These are phyloP conservation scores for Drosophila rufa DNA, from an alignment of 1,140 invertebrate genomes.

Conservation along the genomic window DNA sequence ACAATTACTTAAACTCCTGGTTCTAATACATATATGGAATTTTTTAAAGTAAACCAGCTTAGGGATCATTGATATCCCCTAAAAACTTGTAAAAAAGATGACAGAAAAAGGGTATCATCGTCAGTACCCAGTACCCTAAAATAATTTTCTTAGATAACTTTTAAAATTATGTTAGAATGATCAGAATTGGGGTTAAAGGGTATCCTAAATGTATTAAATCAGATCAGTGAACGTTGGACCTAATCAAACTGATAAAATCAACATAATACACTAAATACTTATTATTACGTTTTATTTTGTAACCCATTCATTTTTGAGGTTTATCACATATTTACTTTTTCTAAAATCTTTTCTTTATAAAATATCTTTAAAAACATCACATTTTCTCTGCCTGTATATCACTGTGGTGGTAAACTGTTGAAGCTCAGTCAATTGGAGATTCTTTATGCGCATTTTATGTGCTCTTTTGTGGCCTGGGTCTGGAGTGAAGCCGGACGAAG, in stretches of 20 bases:
- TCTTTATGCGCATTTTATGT: conserved; percentile 73
- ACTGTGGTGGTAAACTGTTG: conserved; percentile 7
- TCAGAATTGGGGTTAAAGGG: no score
- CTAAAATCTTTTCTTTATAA: background rate
- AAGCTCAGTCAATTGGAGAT: conserved; percentile 68
- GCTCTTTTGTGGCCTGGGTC: conserved; percentile 47
- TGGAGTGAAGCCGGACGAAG: conserved; percentile 34
- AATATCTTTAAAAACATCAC: background rate
- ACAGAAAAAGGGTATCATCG: no score
- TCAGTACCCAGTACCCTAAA: background rate
- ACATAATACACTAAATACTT: background rate
- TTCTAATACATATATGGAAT: background rate
- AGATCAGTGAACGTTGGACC: no score
- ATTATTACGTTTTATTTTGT: background rate
- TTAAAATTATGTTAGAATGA: no score
- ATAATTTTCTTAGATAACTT: no score
- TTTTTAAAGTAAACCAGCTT: background rate
- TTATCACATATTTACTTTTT: background rate
- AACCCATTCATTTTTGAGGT: no score
- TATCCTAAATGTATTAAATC: no score
- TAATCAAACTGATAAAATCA: background rate
- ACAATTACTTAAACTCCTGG: no score
- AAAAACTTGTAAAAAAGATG: background rate
- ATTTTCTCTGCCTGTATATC: conserved; percentile 21
- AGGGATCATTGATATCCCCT: background rate